Base-by-base conservation (phyloP, 2,888 invertebrate species). In the Mesopsocus fuscifrons region DNA sequence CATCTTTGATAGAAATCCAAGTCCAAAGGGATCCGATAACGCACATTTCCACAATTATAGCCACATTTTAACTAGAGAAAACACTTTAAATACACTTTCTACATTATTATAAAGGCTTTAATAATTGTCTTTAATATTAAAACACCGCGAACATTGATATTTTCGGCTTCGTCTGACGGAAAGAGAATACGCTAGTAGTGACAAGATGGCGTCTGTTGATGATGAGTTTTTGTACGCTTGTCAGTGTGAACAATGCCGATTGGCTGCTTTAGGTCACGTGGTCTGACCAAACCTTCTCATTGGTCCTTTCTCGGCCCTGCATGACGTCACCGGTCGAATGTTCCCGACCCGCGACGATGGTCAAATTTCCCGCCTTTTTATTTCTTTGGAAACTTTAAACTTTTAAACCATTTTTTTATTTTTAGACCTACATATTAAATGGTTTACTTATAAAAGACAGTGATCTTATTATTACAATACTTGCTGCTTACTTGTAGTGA, bases 151-250 rank as follows among this genome's bases (percentile, higher is more conserved):
- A 26, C 11, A 26, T 9, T 9, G 8, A 26, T 6, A 26, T 26
- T 9, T 26, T 26, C 6, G 8, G 26, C 6, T 11, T 26, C 26
- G 11, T 38, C 21, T 65, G 64, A 66, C 65, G 66, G 65, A 65
- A 65, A 63, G 65, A 66, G 66, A 66, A 65, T 65, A 67, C 65
- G 52, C 53, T 55, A 56, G 58, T 59, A 59, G 56, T 53, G 56
- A 58, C 80, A 85, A 85, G 77, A 85, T 85, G 85, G 85, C 84
- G 81, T 83, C 82, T 81, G 79, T 80, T 82, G 82, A 81, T 81
- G 80, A 80, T 74, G 80, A 83, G 77, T 83, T 84, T 82, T 83
- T 80, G 77, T 81, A 81, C 80, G 82, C 83, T 83, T 83, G 83
- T 83, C 83, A 83, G 76, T 79, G 77, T n/a, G n/a, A n/a, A n/a